A percentile compares a stretch with the other conserved stretches of the same genome.
phyloP scores from a whole-genome alignment of 2,888 invertebrate genomes.

The Heliconius ethilla region DNA sequence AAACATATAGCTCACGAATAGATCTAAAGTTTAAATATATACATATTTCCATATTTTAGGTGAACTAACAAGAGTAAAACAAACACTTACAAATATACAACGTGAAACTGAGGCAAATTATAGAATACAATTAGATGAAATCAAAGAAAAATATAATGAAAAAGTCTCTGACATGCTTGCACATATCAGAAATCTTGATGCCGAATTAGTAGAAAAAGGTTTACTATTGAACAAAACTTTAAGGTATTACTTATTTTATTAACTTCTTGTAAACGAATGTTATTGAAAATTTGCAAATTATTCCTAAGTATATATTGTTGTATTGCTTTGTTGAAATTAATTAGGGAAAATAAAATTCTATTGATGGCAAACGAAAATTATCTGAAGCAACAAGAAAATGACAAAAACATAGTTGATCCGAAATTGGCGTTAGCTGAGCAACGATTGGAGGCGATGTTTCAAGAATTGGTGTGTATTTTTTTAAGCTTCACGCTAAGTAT shows the following conservation, averaged over 20 bases:
- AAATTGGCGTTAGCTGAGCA: constrained; percentile 78
- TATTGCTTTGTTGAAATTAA: constrained; percentile 44
- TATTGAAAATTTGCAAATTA: neutral
- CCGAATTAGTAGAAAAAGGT: constrained; percentile 82
- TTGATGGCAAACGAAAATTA: constrained; percentile 76
- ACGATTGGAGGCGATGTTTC: constrained; percentile 81
- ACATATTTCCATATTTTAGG: constrained; percentile 61
- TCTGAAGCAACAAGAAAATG: constrained; percentile 65
- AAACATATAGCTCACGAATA: neutral
- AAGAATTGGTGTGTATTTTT: constrained; percentile 76
- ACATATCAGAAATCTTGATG: constrained; percentile 81
- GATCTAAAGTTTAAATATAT: neutral
- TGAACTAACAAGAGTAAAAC: constrained; percentile 79
- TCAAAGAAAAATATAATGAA: constrained; percentile 82
- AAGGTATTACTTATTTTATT: constrained; percentile 56
- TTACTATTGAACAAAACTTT: constrained; percentile 77
- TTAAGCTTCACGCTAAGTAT: too few species aligned
- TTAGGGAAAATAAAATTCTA: constrained; percentile 79
- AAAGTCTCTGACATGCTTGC: constrained; percentile 81
- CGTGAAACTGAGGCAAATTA: constrained; percentile 80
- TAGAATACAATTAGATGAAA: constrained; percentile 81
- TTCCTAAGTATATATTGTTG: neutral
- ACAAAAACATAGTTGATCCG: constrained; percentile 60
- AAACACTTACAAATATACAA: constrained; percentile 76
- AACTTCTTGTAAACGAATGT: neutral